phyloP scores from a whole-genome alignment of 2,113 vertebrate genomes.

The Heterotilapia buettikoferi region DNA sequence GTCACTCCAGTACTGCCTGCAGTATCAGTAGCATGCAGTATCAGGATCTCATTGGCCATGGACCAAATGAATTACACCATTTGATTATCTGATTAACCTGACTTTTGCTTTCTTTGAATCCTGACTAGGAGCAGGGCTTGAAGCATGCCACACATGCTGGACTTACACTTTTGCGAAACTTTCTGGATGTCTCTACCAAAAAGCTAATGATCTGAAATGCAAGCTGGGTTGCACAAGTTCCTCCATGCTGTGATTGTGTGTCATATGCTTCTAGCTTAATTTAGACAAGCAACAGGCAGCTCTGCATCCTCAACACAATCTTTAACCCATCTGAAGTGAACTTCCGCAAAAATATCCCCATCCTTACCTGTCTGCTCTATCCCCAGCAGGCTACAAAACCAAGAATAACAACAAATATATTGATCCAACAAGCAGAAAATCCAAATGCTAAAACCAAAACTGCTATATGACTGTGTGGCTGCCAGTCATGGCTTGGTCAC shows the following conservation, averaged over 20 bases:
- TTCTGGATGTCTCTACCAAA: background rate
- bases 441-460: conserved; percentile 3
- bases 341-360: background rate
- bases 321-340: background rate
- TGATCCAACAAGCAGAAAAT: conserved; percentile 35
- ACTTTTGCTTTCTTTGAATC: background rate
- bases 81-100: background rate
- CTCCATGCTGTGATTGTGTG: background rate
- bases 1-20: background rate
- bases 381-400: background rate
- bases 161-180: background rate
- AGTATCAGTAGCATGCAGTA: background rate
- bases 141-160: background rate
- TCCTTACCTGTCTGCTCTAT: conserved; percentile 41
- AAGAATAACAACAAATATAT: background rate
- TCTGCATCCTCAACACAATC: background rate
- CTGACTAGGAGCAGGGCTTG: background rate
- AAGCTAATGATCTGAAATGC: background rate
- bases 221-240: background rate
- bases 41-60: background rate
- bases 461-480: background rate
- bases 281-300: background rate
- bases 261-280: background rate
- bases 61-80: background rate
- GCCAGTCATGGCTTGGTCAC: conserved; percentile 29